Conservation (phyloP, 2,888 invertebrate species). For the Zaprionus lineosus region DNA sequence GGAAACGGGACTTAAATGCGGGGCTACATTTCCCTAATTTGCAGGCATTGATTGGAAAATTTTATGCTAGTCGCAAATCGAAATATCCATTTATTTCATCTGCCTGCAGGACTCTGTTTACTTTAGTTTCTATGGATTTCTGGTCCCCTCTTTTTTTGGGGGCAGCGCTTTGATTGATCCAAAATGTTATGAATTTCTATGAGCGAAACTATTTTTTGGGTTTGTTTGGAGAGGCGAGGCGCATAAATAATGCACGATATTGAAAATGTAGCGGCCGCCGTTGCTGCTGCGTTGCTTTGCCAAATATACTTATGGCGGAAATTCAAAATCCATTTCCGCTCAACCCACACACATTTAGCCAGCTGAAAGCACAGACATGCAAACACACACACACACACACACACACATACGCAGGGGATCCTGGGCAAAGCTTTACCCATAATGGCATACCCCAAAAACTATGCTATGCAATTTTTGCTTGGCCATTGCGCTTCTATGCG, state of each 20-base stretch:
- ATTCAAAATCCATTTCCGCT: slow-evolving; percentile 72
- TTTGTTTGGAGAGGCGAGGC: slow-evolving; percentile 13
- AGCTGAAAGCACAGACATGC: no score
- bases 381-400: slow-evolving; percentile 3
- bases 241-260: slow-evolving; percentile 49
- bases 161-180: slow-evolving; percentile 36
- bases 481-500: not conserved
- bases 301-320: slow-evolving; percentile 53
- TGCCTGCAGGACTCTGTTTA: slow-evolving; percentile 52
- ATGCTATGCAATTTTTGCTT: slow-evolving; percentile 43
- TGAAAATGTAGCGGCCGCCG: slow-evolving; percentile 29
- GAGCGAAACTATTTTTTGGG: slow-evolving; percentile 7
- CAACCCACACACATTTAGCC: not conserved
- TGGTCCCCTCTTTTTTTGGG: slow-evolving; percentile 24
- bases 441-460: slow-evolving; percentile 25
- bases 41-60: slow-evolving; percentile 64
- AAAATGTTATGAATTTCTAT: slow-evolving; percentile 31
- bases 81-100: slow-evolving; percentile 61
- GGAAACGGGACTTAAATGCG: no score
- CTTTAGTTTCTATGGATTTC: slow-evolving; percentile 44
- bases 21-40: slow-evolving; percentile 37
- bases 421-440: slow-evolving; percentile 6
- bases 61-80: slow-evolving; percentile 60
- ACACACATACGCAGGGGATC: not conserved
- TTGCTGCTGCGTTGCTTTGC: slow-evolving; percentile 15